A percentile compares a stretch with the other conserved stretches of the same genome.
Conservation (phyloP, 2,888 invertebrate species). For the Spilosoma lubricipeda region DNA sequence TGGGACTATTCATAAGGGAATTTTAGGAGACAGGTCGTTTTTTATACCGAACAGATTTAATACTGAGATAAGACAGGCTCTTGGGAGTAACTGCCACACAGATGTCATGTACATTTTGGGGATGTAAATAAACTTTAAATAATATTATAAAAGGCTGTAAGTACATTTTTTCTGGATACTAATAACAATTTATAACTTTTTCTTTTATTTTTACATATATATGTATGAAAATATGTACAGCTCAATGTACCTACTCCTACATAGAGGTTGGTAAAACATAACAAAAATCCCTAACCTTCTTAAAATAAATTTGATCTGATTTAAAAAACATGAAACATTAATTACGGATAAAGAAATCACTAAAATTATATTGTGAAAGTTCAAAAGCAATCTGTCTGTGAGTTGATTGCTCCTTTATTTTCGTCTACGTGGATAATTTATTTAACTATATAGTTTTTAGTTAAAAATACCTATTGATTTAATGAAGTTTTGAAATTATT, state of each 20-base stretch:
- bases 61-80: not conserved
- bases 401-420: not conserved
- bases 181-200: not conserved
- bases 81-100: not conserved
- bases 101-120: not conserved
- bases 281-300: not conserved
- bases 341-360: not conserved
- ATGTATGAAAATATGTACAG: not conserved
- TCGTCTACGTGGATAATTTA: not conserved
- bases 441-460: not conserved
- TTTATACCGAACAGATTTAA: not conserved
- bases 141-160: too few relatives aligned
- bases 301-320: not conserved
- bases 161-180: not conserved
- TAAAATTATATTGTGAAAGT: not conserved
- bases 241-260: not conserved
- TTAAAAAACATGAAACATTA: too few relatives aligned
- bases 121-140: too few relatives aligned
- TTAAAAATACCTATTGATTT: not conserved
- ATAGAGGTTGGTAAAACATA: not conserved
- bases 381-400: not conserved
- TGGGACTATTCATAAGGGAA: not conserved
- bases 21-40: slow-evolving; percentile 3
- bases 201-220: not conserved
- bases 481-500: not conserved